Evolutionary conservation across 2,113 vertebrate species (phyloP).

Genomic region (Pandion haliaetus): DNA sequence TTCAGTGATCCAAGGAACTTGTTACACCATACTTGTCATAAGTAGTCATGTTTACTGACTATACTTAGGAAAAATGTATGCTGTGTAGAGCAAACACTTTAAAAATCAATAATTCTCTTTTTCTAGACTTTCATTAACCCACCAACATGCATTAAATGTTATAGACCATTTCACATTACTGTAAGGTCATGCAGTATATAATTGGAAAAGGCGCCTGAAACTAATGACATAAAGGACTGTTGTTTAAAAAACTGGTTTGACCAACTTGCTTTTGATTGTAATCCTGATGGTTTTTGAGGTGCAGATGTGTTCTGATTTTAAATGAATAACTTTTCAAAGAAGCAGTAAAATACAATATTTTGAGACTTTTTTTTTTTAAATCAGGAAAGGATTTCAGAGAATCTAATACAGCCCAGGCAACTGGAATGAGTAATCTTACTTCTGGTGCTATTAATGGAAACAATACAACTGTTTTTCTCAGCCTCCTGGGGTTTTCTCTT

Average conservation of each 20-base stretch:
- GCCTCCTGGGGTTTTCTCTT: background rate
- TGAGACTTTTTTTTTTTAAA: background rate
- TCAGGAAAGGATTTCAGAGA: background rate
- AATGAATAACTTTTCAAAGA: background rate
- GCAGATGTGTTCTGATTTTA: background rate
- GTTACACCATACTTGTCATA: background rate
- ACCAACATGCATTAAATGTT: background rate
- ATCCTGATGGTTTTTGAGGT: background rate
- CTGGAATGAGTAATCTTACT: background rate
- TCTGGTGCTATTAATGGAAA: background rate
- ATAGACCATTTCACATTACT: background rate
- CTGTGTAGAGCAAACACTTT: background rate
- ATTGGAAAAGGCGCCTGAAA: background rate
- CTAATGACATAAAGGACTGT: background rate
- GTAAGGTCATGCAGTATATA: background rate
- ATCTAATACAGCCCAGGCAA: background rate
- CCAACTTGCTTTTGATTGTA: background rate
- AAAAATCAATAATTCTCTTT: background rate
- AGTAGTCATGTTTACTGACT: background rate
- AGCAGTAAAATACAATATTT: background rate
- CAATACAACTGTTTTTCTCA: background rate
- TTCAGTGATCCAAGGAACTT: background rate
- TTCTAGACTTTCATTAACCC: background rate
- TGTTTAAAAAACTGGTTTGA: background rate
- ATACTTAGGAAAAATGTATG: background rate